These are phyloP conservation scores for Ramphastos sulfuratus DNA, from an alignment of 2,113 vertebrate species.

Conservation along the genomic window DNA sequence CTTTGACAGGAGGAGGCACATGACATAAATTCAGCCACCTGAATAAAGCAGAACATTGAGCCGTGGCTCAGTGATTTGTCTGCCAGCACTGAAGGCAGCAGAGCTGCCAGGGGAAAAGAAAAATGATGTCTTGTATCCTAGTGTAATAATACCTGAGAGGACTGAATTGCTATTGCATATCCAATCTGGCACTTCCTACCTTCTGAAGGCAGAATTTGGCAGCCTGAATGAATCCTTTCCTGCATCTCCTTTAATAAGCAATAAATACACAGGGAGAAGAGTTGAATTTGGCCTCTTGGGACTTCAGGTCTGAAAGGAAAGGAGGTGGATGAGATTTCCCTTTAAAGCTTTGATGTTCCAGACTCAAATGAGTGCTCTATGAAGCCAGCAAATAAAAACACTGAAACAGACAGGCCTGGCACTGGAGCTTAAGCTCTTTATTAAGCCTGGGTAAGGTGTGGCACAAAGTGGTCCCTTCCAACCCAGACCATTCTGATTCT, in stretches of 20 bases:
- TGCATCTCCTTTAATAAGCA: constrained; percentile 14
- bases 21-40: background rate
- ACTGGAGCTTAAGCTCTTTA: background rate
- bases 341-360: background rate
- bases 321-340: background rate
- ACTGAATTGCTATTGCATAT: constrained; percentile 12
- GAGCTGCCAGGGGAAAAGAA: background rate
- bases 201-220: constrained; percentile 21
- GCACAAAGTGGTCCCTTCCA: too few species aligned
- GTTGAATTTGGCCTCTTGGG: background rate
- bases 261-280: background rate
- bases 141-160: constrained; percentile 14
- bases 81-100: background rate
- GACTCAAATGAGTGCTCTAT: background rate
- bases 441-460: background rate
- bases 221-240: background rate
- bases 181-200: constrained; percentile 22
- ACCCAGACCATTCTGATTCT: too few species aligned
- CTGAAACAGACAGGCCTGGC: accelerated
- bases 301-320: background rate
- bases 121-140: background rate
- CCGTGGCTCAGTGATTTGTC: background rate
- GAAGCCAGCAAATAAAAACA: background rate
- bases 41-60: background rate
- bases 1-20: background rate